These are phyloP conservation scores for Troides oblongomaculatus DNA, from an alignment of 2,888 invertebrate species.

Conservation along the genomic window DNA sequence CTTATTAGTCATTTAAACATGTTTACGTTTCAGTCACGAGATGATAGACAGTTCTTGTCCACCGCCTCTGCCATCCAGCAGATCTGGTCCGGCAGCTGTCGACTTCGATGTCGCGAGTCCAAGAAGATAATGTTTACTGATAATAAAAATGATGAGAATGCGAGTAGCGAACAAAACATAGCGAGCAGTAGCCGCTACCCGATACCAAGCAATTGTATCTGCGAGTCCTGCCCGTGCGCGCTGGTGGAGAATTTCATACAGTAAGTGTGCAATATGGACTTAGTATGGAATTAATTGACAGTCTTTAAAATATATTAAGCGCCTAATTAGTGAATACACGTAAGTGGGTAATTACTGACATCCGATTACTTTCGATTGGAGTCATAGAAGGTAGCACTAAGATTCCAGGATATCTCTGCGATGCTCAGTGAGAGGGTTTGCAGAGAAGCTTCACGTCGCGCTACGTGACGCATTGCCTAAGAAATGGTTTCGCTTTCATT, in stretches of 20 bases:
- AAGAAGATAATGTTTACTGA: slow-evolving; percentile 32
- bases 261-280: slow-evolving; percentile 34
- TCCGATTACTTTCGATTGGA: no score
- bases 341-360: no score
- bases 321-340: no score
- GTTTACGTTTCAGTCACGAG: slow-evolving; percentile 37
- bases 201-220: slow-evolving; percentile 41
- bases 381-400: no score
- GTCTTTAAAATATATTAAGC: no score
- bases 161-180: slow-evolving; percentile 11
- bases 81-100: slow-evolving; percentile 55
- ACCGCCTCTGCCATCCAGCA: slow-evolving; percentile 47
- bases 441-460: no score
- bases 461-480: no score
- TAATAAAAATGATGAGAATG: background rate
- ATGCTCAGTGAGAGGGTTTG: no score
- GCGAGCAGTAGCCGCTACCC: slow-evolving; percentile 14
- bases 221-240: slow-evolving; percentile 51
- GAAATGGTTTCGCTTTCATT: no score
- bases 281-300: no score
- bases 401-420: no score
- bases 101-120: slow-evolving; percentile 43
- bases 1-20: no score
- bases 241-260: slow-evolving; percentile 44
- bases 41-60: slow-evolving; percentile 40